Base-by-base conservation (phyloP, 2,113 vertebrate genomes). In the Sula dactylatra region DNA sequence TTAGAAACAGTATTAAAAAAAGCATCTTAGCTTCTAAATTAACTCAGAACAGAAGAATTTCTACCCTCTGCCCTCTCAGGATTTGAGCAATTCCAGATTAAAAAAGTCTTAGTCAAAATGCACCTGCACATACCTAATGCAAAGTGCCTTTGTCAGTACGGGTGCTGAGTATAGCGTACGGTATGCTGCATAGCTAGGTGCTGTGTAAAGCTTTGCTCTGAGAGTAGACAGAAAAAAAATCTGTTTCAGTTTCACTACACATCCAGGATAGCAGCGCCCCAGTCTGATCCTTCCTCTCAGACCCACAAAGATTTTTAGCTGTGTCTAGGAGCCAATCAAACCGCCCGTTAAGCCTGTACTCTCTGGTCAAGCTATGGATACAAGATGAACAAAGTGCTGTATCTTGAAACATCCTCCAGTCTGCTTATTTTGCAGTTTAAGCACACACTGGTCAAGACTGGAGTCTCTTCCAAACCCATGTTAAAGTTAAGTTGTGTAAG, bases 71-170 rank as follows among this genome's bases (percentile, higher is more conserved):
- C 16, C 44, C 44, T 34, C 34, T 72, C 91, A 82, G 69, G 71
- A 93, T 94, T 96, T 92, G 81, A 97, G 83, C 82, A 97, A 91
- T 87, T 61, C 55, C 87, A 73, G 94, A 89, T 54, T 54, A 45
- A 55, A 70, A 50, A 65, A 54, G 5, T 38, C 78, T 67, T 47
- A 86, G 34, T 82, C 52, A 92, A 73, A 85, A 91, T 42, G 72
- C 25, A 97, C 78, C 79, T 94, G 94, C 85, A 93, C 76, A 79
- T 92, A 95, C 47, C 69, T 54, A 74, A 77, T 17, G 18, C n/a
- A 94, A 95, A 92, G 1, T 93, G 80, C 34, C 85, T 62, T 76
- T 56, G 85, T 34, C 56, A 32, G 5, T n/a, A n/a, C 11, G 16
- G 55, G 22, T 79, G 24, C 42, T 14, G 66, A 91, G 49, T 74